A percentile compares a stretch with the other conserved stretches of the same genome.
These are phyloP conservation scores for Chelonia mydas DNA, from an alignment of 2,797 vertebrate species.

Conservation along the genomic window DNA sequence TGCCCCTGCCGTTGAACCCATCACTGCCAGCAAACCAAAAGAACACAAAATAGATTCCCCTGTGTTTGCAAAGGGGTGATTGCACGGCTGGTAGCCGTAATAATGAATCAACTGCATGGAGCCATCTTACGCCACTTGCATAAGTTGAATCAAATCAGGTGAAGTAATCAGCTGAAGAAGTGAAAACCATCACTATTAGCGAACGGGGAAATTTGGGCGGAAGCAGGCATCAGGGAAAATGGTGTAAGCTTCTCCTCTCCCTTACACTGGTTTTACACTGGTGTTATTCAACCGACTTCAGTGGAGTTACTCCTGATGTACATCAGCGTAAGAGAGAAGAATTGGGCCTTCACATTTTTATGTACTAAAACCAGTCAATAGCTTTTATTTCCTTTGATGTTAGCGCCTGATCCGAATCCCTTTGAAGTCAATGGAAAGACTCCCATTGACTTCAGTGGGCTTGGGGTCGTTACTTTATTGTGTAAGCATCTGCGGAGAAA, in stretches of 20 bases:
- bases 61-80: not conserved
- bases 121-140: constrained; percentile 30
- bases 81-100: not conserved
- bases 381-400: not conserved
- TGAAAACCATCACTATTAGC: constrained; percentile 48
- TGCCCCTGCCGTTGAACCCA: not conserved
- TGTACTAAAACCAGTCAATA: not conserved
- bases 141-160: constrained; percentile 24
- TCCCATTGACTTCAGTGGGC: not conserved
- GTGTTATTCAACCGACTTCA: not conserved
- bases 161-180: constrained; percentile 55
- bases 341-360: not conserved
- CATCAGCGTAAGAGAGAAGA: not conserved
- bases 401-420: not conserved
- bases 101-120: constrained; percentile 14
- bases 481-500: not conserved
- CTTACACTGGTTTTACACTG: not conserved
- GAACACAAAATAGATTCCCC: not conserved
- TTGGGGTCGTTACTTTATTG: not conserved
- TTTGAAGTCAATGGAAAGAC: not conserved
- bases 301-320: not conserved
- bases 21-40: not conserved
- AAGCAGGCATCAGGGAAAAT: constrained; percentile 16
- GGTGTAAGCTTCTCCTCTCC: not conserved
- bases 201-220: constrained; percentile 53